phyloP scores from a whole-genome alignment of 2,113 vertebrate species.

The Osmerus mordax region DNA sequence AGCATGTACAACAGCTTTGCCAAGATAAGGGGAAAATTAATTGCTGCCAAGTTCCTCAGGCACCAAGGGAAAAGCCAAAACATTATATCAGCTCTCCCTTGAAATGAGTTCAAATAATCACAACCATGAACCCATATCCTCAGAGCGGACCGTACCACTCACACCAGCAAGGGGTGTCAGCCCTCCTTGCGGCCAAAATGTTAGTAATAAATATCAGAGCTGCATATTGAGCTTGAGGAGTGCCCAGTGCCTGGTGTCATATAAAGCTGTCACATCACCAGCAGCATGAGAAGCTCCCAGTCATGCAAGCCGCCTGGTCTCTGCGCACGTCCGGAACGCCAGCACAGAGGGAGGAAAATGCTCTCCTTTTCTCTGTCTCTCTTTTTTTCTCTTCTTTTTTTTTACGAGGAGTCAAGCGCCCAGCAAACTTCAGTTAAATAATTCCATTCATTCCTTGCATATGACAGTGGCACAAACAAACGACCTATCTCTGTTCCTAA shows the following conservation, averaged over 20 bases:
- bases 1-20: slow-evolving; percentile 52
- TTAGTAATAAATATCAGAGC: slow-evolving; percentile 4
- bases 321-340: neutral
- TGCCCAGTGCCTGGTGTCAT: neutral
- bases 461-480: slow-evolving; percentile 55
- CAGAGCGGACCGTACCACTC: slow-evolving; percentile 34
- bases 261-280: slow-evolving; percentile 7
- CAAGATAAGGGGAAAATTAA: slow-evolving; percentile 58
- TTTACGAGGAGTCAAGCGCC: slow-evolving; percentile 25
- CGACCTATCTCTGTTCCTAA: slow-evolving; percentile 56
- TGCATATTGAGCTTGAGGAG: neutral
- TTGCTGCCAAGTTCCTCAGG: slow-evolving; percentile 60
- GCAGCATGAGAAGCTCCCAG: neutral
- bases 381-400: neutral
- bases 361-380: slow-evolving; percentile 10
- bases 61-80: slow-evolving; percentile 51
- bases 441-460: slow-evolving; percentile 67
- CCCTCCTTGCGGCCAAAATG: slow-evolving; percentile 12
- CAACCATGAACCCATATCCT: slow-evolving; percentile 43
- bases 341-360: slow-evolving; percentile 15
- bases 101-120: slow-evolving; percentile 58
- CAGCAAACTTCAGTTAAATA: slow-evolving; percentile 32
- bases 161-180: slow-evolving; percentile 16
- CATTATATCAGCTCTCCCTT: slow-evolving; percentile 52
- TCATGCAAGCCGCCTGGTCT: slow-evolving; percentile 17